Base-by-base conservation (phyloP, 2,888 invertebrate species). In the Laothoe populi region DNA sequence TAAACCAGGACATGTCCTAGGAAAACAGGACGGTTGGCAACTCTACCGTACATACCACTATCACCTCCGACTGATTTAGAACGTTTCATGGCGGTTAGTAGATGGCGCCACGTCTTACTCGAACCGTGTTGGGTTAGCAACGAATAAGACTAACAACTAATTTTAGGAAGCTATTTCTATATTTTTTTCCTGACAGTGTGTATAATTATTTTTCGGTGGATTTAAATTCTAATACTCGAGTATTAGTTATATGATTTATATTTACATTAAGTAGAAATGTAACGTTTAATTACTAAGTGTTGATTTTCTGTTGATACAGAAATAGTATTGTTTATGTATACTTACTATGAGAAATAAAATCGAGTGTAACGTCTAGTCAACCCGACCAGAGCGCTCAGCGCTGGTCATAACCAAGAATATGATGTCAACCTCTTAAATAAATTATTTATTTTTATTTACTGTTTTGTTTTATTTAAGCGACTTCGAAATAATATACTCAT, bases 311-410 rank as follows among this genome's bases (percentile, higher is more conserved):
- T 90, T 89, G 87, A 81, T 82, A 88, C 91, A 90, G 90, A 88
- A 86, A 88, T 83, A 71, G 76, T 86, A 85, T 85, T 87, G 82
- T 87, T 86, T 89, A 88, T 87, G 82, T 87, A 88, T 86, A 84
- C 82, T 82, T 86, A 84, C 82, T 82, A 83, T 87, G 82, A 84
- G 84, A 88, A 85, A 86, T 85, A 88, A 53, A 53, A 31, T 89
- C 90, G 92, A 92, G 92, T 92, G 92, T 92, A 89, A 88, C 83
- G 84, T 92, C 92, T 92, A 92, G 92, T 92, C 92, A 92, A 81
- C 72, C 77, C 86, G 91, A 80, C 87, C 92, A 75, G 90, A 88
- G 90, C 90, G 89, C 89, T 75, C 90, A 88, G 90, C 90, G 89
- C 89, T 75, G 91, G 91, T 87, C 89, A 86, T 74, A 74, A 73